Base-by-base conservation (phyloP, 2,113 vertebrate genomes). In the Microcebus murinus region DNA sequence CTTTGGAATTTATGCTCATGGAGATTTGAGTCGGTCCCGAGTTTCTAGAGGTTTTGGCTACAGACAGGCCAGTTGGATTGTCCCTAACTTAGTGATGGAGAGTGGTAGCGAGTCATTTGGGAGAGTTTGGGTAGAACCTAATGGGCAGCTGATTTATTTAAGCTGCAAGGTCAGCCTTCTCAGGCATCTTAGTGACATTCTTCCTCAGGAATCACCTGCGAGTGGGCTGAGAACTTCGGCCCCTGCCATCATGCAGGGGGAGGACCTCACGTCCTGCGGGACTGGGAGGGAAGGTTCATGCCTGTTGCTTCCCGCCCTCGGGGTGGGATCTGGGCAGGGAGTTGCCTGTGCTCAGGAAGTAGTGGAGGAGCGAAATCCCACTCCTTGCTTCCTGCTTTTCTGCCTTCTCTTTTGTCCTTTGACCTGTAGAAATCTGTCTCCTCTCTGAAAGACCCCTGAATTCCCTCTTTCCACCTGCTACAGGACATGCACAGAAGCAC, bases 221-320 rank as follows among this genome's bases (percentile, higher is more conserved):
- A 55, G 52, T 27, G 13, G 18, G 9, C 3, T 55, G 63, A 52
- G 12, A 59, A 4, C 3, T 20, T 18, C 15, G 8, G 20, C 34
- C 3, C 76, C 63, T 34, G 21, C 25, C 50, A 61, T 57, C 57
- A 8, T 1, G 14, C 65, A 74, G 61, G 21, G 14, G 42, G 5
- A 42, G 63, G 39, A 81, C 34, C 13, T n/a, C n/a, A 63, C 6
- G 0, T 42, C 13, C 13, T 25, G 52, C 1, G 3, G 27, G 34
- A 29, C 84, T 59, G 36, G 36, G 36, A 36, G 36, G 39, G 48
- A 34, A 50, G 48, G 25, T 6, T 67, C 48, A 1, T 6, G 1
- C 0, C 1, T 17, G 1, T 14, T 8, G 0, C 4, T n/a, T 36
- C 29, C 29, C 9, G 8, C 17, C 25, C 1, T 73, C 3, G 15